Base-by-base conservation (phyloP, 2,888 invertebrate genomes). In the Lacanobia oleracea region DNA sequence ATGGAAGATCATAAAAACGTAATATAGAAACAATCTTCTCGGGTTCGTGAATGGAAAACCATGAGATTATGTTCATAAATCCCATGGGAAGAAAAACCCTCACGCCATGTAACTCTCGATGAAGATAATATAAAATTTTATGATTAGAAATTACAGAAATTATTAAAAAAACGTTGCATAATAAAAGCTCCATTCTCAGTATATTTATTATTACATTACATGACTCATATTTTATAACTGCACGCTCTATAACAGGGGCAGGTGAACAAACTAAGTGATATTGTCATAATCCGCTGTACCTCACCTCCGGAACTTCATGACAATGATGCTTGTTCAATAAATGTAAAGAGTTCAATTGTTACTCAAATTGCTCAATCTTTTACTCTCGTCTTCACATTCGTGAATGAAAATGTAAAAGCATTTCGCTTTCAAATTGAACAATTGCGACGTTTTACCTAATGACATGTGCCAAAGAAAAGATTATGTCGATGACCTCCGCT, bases 401-500 rank as follows among this genome's bases (percentile, higher is more conserved):
- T 81, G 83, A 87, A 86, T 88, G 86, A 87, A 87, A 83, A 84
- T 86, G 78, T 85, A 84, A 86, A 88, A 87, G 87, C 86, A 90
- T 90, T 90, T 88, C 90, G 86, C 89, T 91, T 88, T 90, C 88
- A 88, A 89, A 88, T 82, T 81, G 86, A 87, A 88, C 90, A 88
- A 89, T 91, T 85, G 87, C 81, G 82, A 88, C 87, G 87, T 87
- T 88, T 87, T 86, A 86, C 84, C 85, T 85, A 87, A 87, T 87
- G 89, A 86, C 85, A 88, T 88, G 86, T 89, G 89, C 88, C 88
- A 88, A 90, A 88, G 90, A 90, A 90, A 89, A 88, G 88, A 88
- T 91, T 91, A 91, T 89, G 88, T 88, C 87, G 88, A 73, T 83
- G 90, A 91, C 89, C 91, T 86, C 88, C 79, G 85, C 93, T 93